Percentiles rank a stretch among this genome's conserved stretches.
phyloP scores from a whole-genome alignment of 2,888 invertebrate genomes.

The Drosophila eohydei region DNA sequence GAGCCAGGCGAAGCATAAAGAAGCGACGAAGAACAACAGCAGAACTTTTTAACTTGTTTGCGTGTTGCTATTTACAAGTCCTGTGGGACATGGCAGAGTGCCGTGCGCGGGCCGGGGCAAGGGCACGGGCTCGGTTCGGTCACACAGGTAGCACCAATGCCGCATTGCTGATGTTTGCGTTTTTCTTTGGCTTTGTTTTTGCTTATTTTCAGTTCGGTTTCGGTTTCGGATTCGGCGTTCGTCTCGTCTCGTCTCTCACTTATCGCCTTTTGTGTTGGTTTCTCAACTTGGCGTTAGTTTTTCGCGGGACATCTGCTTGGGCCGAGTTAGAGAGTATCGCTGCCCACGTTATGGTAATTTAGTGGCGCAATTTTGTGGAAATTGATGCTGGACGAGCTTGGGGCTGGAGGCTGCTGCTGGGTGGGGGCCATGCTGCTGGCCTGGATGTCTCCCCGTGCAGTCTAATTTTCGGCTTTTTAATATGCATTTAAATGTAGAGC shows the following conservation, averaged over 20 bases:
- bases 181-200: slow-evolving; percentile 44
- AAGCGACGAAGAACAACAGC: slow-evolving; percentile 69
- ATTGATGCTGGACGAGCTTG: slow-evolving; percentile 72
- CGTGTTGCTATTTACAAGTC: slow-evolving; percentile 83
- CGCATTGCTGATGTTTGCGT: slow-evolving; percentile 79
- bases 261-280: slow-evolving; percentile 57
- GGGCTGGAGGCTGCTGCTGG: neutral
- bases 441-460: neutral
- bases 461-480: slow-evolving; percentile 36
- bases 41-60: slow-evolving; percentile 83
- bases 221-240: slow-evolving; percentile 31
- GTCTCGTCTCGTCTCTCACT: slow-evolving; percentile 50
- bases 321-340: slow-evolving; percentile 8
- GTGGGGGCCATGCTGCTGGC: neutral
- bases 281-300: slow-evolving; percentile 64
- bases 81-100: slow-evolving; percentile 73
- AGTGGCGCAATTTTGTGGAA: slow-evolving; percentile 81
- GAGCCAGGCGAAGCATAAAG: slow-evolving; percentile 72
- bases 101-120: neutral
- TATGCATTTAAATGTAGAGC: slow-evolving; percentile 33
- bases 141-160: slow-evolving; percentile 65
- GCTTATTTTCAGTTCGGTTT: slow-evolving; percentile 13
- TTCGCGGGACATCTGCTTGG: slow-evolving; percentile 12
- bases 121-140: neutral
- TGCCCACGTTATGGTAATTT: slow-evolving; percentile 81